A percentile compares a stretch with the other conserved stretches of the same genome.
Conservation (phyloP, 2,888 invertebrate species). For the Microplitis manilae region DNA sequence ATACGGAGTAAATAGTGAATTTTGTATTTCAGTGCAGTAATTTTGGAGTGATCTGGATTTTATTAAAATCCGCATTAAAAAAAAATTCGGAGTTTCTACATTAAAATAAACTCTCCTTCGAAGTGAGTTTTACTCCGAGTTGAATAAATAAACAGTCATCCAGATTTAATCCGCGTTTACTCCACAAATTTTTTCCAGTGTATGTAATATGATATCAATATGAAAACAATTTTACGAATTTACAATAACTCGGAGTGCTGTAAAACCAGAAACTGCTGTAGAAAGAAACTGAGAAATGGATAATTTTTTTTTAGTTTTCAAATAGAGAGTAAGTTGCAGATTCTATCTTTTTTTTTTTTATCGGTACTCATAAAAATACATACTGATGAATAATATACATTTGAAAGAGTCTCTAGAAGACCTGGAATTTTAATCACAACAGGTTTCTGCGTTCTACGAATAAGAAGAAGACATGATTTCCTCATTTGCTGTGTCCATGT, state of each 20-base stretch:
- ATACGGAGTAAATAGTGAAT: too few relatives aligned
- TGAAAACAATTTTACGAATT: conserved; percentile 1
- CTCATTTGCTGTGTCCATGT: not conserved
- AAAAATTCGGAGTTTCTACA: too few relatives aligned
- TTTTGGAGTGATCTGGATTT: too few relatives aligned
- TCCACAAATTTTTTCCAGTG: too few relatives aligned
- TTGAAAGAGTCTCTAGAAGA: not conserved
- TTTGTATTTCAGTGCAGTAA: too few relatives aligned
- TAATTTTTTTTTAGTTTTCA: conserved; percentile 33
- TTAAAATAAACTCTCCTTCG: too few relatives aligned
- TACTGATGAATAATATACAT: not conserved
- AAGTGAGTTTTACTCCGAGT: too few relatives aligned
- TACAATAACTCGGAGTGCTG: conserved; percentile 47
- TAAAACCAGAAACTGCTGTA: conserved; percentile 50
- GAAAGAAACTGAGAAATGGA: conserved; percentile 47
- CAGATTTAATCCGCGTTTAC: too few relatives aligned
- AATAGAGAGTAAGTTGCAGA: too few relatives aligned
- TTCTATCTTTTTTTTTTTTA: not conserved
- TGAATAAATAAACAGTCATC: too few relatives aligned
- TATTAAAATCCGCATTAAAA: too few relatives aligned
- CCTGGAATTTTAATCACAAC: not conserved
- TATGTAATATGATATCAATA: too few relatives aligned
- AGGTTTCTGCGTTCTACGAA: not conserved
- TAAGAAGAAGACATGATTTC: not conserved
- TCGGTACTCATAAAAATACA: not conserved